These are phyloP conservation scores for Mungos mungo DNA, from an alignment of 2,113 vertebrate species.

Conservation along the genomic window DNA sequence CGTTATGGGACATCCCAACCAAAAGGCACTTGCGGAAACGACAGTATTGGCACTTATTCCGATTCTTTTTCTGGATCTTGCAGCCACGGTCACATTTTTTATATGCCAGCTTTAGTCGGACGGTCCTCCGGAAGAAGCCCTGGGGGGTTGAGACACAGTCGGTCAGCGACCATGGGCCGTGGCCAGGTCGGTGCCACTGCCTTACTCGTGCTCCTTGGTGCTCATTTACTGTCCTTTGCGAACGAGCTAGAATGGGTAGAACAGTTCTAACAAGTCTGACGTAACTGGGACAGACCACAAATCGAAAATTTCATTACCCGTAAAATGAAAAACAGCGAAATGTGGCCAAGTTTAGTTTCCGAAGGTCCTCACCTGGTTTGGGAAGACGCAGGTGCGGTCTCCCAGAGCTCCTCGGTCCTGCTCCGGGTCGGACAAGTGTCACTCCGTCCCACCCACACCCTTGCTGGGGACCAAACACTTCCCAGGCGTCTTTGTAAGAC, in stretches of 20 bases:
- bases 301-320: not conserved
- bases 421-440: not conserved
- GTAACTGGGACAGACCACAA: not conserved
- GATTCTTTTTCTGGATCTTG: conserved; percentile 99
- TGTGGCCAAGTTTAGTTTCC: not conserved
- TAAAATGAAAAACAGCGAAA: not conserved
- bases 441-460: not conserved
- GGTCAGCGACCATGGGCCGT: accelerated
- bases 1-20: conserved; percentile 99
- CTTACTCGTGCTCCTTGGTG: accelerated
- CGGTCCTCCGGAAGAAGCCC: conserved; percentile 97
- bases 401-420: not conserved
- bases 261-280: accelerated
- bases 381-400: not conserved
- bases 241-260: not conserved
- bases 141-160: not conserved
- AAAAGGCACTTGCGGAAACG: conserved; percentile 99
- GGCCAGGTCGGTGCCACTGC: accelerated
- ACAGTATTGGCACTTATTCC: conserved; percentile 99
- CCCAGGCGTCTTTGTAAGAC: not conserved
- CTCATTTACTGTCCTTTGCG: not conserved
- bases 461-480: not conserved
- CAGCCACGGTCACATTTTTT: conserved; percentile 95
- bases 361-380: not conserved
- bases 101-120: conserved; percentile 95